Percentiles rank a stretch among this genome's conserved stretches.
Conservation (phyloP, 2,113 vertebrate genomes). For the Sylvietta virens region DNA sequence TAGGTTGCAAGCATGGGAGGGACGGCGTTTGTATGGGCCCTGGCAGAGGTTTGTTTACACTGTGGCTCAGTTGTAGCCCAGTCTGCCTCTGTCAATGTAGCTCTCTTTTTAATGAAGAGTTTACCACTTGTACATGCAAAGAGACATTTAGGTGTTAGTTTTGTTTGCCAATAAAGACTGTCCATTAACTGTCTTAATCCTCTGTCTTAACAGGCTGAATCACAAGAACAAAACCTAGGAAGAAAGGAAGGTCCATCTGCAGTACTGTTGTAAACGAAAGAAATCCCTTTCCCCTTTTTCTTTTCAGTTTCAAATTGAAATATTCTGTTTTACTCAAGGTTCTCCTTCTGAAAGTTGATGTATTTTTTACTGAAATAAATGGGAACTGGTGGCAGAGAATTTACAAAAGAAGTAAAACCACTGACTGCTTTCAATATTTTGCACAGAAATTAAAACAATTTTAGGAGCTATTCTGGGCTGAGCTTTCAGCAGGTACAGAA, state of each 20-base stretch:
- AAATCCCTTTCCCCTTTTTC: neutral
- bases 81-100: neutral
- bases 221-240: neutral
- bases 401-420: neutral
- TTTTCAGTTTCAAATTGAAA: neutral
- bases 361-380: neutral
- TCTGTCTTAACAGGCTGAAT: neutral
- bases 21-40: neutral
- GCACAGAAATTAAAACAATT: neutral
- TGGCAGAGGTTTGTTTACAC: slow-evolving; percentile 31
- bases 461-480: neutral
- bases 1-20: neutral
- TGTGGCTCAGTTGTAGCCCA: neutral
- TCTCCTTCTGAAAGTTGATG: neutral
- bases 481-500: neutral
- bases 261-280: neutral
- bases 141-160: neutral
- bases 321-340: neutral
- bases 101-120: neutral
- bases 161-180: neutral
- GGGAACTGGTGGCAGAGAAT: neutral
- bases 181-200: slow-evolving; percentile 15
- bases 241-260: neutral
- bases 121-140: neutral
- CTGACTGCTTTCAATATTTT: neutral